Evolutionary conservation across 2,113 vertebrate genomes (phyloP).

Genomic region (Bolborhynchus lineola): DNA sequence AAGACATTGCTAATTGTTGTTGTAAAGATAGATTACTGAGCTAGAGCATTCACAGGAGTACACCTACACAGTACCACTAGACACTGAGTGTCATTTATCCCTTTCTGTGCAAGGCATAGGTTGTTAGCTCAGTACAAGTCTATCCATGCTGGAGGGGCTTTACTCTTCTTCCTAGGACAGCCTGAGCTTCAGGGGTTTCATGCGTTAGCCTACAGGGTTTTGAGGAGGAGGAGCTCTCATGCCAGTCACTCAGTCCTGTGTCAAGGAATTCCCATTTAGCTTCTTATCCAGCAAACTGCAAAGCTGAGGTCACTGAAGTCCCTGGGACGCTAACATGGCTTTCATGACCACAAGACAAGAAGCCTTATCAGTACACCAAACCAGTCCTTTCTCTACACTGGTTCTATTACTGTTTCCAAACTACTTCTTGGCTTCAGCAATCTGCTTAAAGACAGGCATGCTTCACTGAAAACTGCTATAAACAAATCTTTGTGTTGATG

Average conservation of each 20-base stretch:
- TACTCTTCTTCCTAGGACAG: background rate
- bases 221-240: background rate
- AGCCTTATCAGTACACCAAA: background rate
- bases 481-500: background rate
- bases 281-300: background rate
- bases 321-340: accelerated
- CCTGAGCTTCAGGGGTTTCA: background rate
- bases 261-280: background rate
- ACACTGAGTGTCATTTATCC: background rate
- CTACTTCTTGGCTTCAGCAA: background rate
- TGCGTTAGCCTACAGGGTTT: background rate
- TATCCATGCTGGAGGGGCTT: accelerated
- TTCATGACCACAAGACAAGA: background rate
- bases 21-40: background rate
- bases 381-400: accelerated
- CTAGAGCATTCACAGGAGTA: background rate
- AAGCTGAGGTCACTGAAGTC: background rate
- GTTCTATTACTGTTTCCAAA: background rate
- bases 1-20: background rate
- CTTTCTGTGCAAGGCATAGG: background rate
- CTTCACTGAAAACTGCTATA: background rate
- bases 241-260: too few relatives aligned
- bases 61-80: background rate
- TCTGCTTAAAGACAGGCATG: background rate
- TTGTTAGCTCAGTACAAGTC: background rate